Conservation (phyloP, 2,113 vertebrate genomes). For the Phaetusa simplex region DNA sequence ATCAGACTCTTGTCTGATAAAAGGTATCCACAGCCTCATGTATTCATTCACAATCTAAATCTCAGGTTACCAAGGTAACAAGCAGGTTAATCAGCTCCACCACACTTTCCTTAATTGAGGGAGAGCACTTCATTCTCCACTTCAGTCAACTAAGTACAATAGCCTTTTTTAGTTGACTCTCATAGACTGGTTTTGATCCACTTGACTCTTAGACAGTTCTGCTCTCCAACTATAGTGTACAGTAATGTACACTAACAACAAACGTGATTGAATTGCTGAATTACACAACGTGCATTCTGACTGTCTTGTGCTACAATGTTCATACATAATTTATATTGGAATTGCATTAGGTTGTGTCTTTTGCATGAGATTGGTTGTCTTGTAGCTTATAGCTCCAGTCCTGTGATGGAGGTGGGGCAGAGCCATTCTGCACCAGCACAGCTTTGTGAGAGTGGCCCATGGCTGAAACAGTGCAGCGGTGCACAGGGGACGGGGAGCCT, state of each 20-base stretch:
- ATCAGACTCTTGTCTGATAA: constrained; percentile 48
- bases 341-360: constrained; percentile 10
- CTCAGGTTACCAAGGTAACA: constrained; percentile 76
- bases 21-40: constrained; percentile 36
- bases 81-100: constrained; percentile 75
- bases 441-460: background rate
- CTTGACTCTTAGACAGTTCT: constrained; percentile 66
- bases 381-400: background rate
- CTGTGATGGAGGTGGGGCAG: background rate
- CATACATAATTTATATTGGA: constrained; percentile 25
- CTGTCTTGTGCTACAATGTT: constrained; percentile 1
- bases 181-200: constrained; percentile 51
- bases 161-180: constrained; percentile 39
- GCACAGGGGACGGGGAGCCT: background rate
- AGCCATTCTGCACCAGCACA: background rate
- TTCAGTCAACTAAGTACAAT: constrained; percentile 67
- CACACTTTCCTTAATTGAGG: constrained; percentile 74
- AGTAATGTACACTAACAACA: background rate
- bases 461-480: background rate
- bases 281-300: constrained; percentile 1
- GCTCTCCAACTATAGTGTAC: background rate
- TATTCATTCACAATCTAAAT: constrained; percentile 68
- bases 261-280: constrained; percentile 33
- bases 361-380: background rate
- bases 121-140: constrained; percentile 73